phyloP scores from a whole-genome alignment of 2,113 vertebrate genomes.

The Scomber japonicus region DNA sequence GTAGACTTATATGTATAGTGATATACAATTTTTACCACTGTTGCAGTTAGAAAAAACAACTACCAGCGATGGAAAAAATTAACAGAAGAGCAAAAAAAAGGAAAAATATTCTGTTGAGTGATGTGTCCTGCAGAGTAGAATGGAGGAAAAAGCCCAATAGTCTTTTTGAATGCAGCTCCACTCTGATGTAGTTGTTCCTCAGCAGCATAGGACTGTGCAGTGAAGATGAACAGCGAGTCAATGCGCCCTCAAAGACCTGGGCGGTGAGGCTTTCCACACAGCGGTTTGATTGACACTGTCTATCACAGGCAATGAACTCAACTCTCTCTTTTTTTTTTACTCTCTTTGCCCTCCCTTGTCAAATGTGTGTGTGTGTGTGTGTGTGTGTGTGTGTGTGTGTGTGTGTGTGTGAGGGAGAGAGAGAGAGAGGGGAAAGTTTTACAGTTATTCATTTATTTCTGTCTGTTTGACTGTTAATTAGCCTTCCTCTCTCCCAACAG shows the following conservation, averaged over 20 bases:
- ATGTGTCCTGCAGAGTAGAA: not conserved
- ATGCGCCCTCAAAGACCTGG: slow-evolving; percentile 62
- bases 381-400: too few species aligned
- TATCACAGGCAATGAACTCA: slow-evolving; percentile 90
- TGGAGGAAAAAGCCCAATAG: not conserved
- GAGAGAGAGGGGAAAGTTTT: not conserved
- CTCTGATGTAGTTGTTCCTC: slow-evolving; percentile 7
- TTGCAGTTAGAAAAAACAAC: not conserved
- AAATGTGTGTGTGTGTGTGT: too few species aligned
- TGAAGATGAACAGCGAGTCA: slow-evolving; percentile 63
- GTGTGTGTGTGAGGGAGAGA: too few species aligned
- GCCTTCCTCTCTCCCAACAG: slow-evolving; percentile 6
- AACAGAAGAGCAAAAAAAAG: not conserved
- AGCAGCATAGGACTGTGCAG: slow-evolving; percentile 38
- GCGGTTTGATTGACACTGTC: slow-evolving; percentile 85
- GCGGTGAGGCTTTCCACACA: slow-evolving; percentile 66
- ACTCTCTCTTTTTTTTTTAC: slow-evolving; percentile 64
- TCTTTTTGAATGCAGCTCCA: not conserved
- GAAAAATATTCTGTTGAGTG: not conserved
- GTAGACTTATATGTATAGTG: too few species aligned
- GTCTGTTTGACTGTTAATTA: slow-evolving; percentile 45
- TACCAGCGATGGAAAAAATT: not conserved
- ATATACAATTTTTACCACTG: not conserved
- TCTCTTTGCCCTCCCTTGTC: not conserved
- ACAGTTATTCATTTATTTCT: slow-evolving; percentile 27